Conservation (phyloP, 2,888 invertebrate species). For the Chaetogeoica ovagalla region DNA sequence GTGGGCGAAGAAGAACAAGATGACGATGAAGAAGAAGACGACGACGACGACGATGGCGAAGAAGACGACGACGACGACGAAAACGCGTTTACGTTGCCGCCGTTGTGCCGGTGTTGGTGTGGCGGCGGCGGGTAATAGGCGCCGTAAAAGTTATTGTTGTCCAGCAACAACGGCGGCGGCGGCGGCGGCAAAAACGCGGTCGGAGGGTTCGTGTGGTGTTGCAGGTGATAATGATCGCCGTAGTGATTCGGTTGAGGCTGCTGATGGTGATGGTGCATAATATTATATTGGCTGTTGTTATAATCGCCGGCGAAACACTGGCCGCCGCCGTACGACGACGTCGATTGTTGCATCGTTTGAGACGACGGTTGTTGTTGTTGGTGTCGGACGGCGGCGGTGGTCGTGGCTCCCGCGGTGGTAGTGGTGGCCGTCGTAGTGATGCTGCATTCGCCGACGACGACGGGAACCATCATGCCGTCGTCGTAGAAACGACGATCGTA, state of each 20-base stretch:
- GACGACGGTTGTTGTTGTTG: not conserved
- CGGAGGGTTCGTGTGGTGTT: not conserved
- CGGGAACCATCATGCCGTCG: constrained; percentile 7
- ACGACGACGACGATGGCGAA: not conserved
- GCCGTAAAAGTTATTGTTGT: not conserved
- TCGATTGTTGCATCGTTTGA: not conserved
- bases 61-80: not conserved
- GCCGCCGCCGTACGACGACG: constrained; percentile 8
- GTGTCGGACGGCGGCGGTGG: not conserved
- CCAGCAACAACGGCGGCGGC: too few species aligned
- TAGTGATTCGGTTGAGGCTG: constrained; percentile 22
- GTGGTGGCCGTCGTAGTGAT: not conserved
- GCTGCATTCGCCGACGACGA: not conserved
- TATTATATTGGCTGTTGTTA: not conserved
- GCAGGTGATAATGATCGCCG: not conserved
- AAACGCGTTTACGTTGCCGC: not conserved
- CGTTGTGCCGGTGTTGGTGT: not conserved
- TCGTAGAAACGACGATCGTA: not conserved
- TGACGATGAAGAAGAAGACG: not conserved
- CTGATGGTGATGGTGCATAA: not conserved
- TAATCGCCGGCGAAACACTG: not conserved
- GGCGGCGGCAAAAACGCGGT: not conserved
- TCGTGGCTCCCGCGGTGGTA: not conserved
- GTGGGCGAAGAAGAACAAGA: too few species aligned
- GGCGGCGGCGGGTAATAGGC: not conserved